Evolutionary conservation across 2,888 invertebrate genomes (phyloP), one percentile per base, ranked within the genome.

Genomic region (Drosophila colorata): DNA sequence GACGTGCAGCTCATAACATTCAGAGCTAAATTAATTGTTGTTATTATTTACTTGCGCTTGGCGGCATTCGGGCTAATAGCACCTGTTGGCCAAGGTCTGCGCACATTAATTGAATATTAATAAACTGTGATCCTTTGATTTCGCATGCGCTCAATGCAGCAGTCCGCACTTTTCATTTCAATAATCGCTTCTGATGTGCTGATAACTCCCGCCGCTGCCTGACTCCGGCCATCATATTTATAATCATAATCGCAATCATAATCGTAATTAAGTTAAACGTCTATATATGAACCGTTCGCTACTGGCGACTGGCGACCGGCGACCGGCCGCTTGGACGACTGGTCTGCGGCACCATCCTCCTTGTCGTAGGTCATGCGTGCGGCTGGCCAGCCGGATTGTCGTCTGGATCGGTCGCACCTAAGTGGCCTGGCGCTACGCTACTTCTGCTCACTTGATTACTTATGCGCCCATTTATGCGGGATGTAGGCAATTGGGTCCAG

Each of bases 31-130:
- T 83, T 72, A 83, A 88, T 83, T 88, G 87, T 87, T 87, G 70
- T 86, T 73, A 63, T 68, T 73, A 61, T 59, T 71, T 70, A 71
- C 31, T 72, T 75, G 61, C 23, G 47, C 41, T 60, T 6, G n/a
- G 51, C 11, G 5, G 41, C 53, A 16, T 11, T 46, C 57, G 55
- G 33, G 41, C 43, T 25, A 46, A 41, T 51, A 58, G 59, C 85
- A 87, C 81, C 88, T 84, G 88, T 86, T 73, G 47, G n/a, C 53
- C 66, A 47, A 48, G 51, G 55, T 48, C 49, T 70, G 41, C 59
- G 74, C 69, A 70, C 86, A 74, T 77, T 79, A 71, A 85, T 89
- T 74, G 89, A 85, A 87, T 88, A 70, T 74, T 74, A 88, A 89
- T 87, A 74, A 71, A 81, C 67, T 60, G 47, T 68, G 31, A 70